Evolutionary conservation across 1,140 invertebrate species (phyloP).

Genomic region (Wasmannia auropunctata): DNA sequence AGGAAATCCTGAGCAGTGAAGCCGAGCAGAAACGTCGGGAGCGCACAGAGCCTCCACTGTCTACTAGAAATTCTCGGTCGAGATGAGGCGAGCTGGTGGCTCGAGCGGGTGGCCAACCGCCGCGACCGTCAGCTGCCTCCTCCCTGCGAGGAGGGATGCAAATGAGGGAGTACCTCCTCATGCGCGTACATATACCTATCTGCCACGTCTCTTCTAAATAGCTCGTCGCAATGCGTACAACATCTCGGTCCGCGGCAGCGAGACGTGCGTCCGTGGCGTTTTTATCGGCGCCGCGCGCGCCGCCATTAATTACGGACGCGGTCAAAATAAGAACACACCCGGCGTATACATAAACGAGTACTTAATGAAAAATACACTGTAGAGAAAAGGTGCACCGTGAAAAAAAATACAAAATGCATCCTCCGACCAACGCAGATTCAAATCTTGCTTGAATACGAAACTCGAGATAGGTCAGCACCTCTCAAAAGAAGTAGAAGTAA

Average conservation of each 20-base stretch:
- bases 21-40: constrained; percentile 79
- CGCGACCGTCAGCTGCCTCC: constrained; percentile 17
- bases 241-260: not conserved
- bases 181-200: constrained; percentile 12
- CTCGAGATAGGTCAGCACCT: not conserved
- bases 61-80: constrained; percentile 70
- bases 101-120: constrained; percentile 37
- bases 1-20: constrained; percentile 82
- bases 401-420: not conserved
- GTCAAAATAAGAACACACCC: not conserved
- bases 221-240: not conserved
- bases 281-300: constrained; percentile 20
- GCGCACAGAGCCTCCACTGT: constrained; percentile 78
- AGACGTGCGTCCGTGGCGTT: not conserved
- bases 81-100: constrained; percentile 60
- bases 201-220: constrained; percentile 39
- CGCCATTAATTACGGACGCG: constrained; percentile 23
- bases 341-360: not conserved
- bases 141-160: constrained; percentile 50
- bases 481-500: not conserved
- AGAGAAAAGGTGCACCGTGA: not conserved
- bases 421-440: not conserved
- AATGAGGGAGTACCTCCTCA: constrained; percentile 46
- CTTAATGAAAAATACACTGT: not conserved
- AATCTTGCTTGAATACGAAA: not conserved